Evolutionary conservation across 2,888 invertebrate species (phyloP), one percentile per base, ranked within the genome.

Genomic region (Ectemnius continuus): DNA sequence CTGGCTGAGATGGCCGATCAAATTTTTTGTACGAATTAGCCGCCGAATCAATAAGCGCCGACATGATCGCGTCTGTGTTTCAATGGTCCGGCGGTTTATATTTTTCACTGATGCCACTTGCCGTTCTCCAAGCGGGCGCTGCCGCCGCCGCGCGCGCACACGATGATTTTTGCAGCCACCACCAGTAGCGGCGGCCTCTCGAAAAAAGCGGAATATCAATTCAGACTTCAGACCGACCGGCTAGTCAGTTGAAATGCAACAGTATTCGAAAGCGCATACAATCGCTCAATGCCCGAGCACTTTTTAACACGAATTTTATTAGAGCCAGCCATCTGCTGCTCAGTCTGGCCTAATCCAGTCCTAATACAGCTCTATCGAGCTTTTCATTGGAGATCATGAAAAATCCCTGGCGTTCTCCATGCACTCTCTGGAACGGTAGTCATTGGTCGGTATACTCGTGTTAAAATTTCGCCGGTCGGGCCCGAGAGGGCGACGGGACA

Each of bases 381-480:
- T 36, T 11, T 23, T 23, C 23, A 23, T 23, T 23, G 2, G 23
- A 23, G 0, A 23, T 23, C 23, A 23, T 23, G 23, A 23, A 23
- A 23, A 23, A 23, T 23, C 23, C 3, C 23, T 23, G 3, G 23
- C 23, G 23, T 23, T 23, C 2, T 3, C 2, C 3, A 23, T 20
- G 20, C 3, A 23, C 23, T 23, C 23, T 23, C 3, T 23, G 23
- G 3, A 23, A 23, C 23, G 23, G 23, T 23, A 23, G 23, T 23
- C 23, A 23, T 23, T 23, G 23, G 2, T 23, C 23, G 23, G 3
- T 23, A 2, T 23, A 71, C 36, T 62, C 47, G 76, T 82, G 87
- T 86, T 85, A 82, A 87, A 87, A 87, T 89, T 89, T 89, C 84
- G 86, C 86, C 84, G 83, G 81, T 78, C 78, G 84, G 78, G 11